Base-by-base conservation (phyloP, 1,140 invertebrate species). In the Dysdera silvatica region DNA sequence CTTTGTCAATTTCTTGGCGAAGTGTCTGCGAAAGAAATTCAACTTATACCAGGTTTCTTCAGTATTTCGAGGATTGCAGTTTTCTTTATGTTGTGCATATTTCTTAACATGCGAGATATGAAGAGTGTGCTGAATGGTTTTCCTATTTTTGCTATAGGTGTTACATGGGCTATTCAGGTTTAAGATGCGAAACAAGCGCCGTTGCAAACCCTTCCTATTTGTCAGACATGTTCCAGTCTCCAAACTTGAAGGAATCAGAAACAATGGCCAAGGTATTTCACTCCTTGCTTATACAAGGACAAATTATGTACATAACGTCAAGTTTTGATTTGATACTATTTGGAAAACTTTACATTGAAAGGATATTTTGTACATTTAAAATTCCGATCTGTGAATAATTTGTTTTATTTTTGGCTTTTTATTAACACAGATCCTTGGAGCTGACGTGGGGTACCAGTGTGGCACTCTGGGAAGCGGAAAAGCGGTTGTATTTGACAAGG, bases 111-210 rank as follows among this genome's bases (percentile, higher is more conserved):
- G n/a, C n/a, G n/a, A n/a, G 35, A 37, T 37, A 37, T 10, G 8
- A 37, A n/a, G 8, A 10, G 35, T 37, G 8, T 37, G 8, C n/a
- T 37, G 35, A 37, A 37, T 37, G 8, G n/a, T 37, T 37, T 37
- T 10, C 35, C 33, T 52, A 35, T 47, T 47, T 28, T 23, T 31
- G n/a, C 65, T 64, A 3, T 69, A 78, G 76, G 33, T 79, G 78
- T 72, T 76, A 79, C 61, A 76, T 76, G 70, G 77, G 76, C 6
- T 78, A 73, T 61, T 54, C 65, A 55, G 78, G 77, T 0, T 37
- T 57, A 0, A 69, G 69, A 0, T 79, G 78, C 71, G 66, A 73
- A 37, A 32, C 62, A 14, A 43, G 74, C 10, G 70, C 72, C 3
- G 56, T 69, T 1, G 71, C 69, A 7, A 71, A 73, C 33, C 72